phyloP scores from a whole-genome alignment of 2,888 invertebrate genomes.

The Platerodrilus igneus region DNA sequence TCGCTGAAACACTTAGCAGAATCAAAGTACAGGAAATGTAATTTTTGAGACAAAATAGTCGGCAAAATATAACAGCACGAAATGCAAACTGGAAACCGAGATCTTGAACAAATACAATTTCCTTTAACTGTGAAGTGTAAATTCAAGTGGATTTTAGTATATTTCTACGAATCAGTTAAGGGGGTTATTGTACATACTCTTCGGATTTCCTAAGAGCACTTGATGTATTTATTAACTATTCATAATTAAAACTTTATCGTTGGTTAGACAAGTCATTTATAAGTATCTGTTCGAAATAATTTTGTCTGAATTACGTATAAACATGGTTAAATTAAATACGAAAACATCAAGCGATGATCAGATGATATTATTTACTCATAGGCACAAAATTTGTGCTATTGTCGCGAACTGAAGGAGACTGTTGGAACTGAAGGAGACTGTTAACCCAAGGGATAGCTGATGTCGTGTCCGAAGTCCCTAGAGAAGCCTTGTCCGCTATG shows the following conservation, averaged over 20 bases:
- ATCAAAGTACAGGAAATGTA: constrained; percentile 30
- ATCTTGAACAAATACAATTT: constrained; percentile 22
- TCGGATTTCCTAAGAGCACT: too few relatives aligned
- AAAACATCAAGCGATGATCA: constrained; percentile 19
- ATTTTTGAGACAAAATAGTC: constrained; percentile 26
- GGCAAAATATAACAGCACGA: constrained; percentile 21
- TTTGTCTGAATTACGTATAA: too few relatives aligned
- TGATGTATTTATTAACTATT: too few relatives aligned
- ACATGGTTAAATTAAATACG: too few relatives aligned
- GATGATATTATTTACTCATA: constrained; percentile 37
- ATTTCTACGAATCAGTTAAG: constrained; percentile 18
- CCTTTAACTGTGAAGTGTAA: constrained; percentile 22
- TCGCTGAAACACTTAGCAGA: constrained; percentile 18
- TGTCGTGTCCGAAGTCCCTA: constrained; percentile 39
- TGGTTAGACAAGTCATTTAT: too few relatives aligned
- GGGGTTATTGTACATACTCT: too few relatives aligned
- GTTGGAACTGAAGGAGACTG: too few relatives aligned
- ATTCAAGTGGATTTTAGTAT: constrained; percentile 18
- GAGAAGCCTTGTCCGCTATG: constrained; percentile 40
- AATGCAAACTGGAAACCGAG: constrained; percentile 19
- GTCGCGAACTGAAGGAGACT: constrained; percentile 32
- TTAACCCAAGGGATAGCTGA: constrained; percentile 32
- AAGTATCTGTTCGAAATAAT: too few relatives aligned
- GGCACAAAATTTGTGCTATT: constrained; percentile 36
- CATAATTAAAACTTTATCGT: too few relatives aligned